Base-by-base conservation (phyloP, 2,113 vertebrate species). In the Oceanites oceanicus region DNA sequence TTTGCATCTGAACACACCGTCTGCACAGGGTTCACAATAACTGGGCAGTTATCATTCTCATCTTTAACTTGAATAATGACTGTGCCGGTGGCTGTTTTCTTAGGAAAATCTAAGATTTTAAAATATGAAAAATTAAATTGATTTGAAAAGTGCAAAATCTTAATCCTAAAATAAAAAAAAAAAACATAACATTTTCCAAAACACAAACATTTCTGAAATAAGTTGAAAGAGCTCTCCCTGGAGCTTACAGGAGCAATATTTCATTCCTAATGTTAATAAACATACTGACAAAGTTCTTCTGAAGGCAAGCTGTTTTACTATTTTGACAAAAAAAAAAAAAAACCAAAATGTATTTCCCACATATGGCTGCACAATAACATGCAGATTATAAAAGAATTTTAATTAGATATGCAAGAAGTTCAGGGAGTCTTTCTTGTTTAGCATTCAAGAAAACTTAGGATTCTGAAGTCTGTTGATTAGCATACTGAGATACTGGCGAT, bases 31-130 rank as follows among this genome's bases (percentile, higher is more conserved):
- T 97, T 47, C 22, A 95, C 96, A 80, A 99, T 95, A 34, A 75
- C 38, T 3, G 99, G 99, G 88, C 99, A 99, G 88, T 99, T 98
- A 97, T 99, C 99, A 90, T 99, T 99, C 52, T 95, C 95, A 96
- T 99, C 99, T 80, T 97, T 88, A 45, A 99, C 98, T 6, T 97
- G 95, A 94, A 99, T 98, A 40, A 98, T 85, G 2, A 99, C 67
- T 2, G 98, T 99, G 58, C 99, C 99, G 0, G 99, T 99, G 90
- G 98, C 97, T 0, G 99, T 99, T 98, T 99, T 98, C 42, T 77
- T 82, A 22, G 98, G 98, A 61, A 93, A 72, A 94, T 97, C 99
- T 99, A 86, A 36, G 83, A 87, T 94, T 92, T 88, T n/a, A 76
- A 72, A 94, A 92, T 3, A 68, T 0, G 4, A 84, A 90, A 91